Conservation (phyloP, 2,888 invertebrate genomes). For the Cosmorhoe ocellata region DNA sequence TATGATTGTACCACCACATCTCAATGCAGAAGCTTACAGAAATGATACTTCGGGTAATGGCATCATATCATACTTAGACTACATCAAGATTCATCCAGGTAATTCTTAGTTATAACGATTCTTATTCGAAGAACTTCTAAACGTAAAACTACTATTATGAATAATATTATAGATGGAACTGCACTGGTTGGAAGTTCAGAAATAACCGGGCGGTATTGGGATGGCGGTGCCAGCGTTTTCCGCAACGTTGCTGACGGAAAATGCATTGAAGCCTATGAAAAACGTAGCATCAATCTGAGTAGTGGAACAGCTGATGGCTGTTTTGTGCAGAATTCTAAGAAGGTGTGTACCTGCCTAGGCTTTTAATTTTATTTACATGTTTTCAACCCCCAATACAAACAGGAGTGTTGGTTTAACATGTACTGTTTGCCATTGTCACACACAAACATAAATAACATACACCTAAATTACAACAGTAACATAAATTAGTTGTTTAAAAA, state of each 20-base stretch:
- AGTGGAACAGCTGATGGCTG: constrained; percentile 73
- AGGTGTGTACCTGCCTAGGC: constrained; percentile 56
- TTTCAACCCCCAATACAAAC: too few species aligned
- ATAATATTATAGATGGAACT: constrained; percentile 72
- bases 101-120: constrained; percentile 13
- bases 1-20: constrained; percentile 67
- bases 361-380: too few species aligned
- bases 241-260: constrained; percentile 49
- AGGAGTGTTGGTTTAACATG: too few species aligned
- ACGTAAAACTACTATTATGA: too few species aligned
- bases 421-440: too few species aligned
- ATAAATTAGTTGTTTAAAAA: too few species aligned
- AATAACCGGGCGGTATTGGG: constrained; percentile 75
- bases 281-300: constrained; percentile 53
- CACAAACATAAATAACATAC: too few species aligned
- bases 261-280: constrained; percentile 42
- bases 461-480: too few species aligned
- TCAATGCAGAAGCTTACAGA: constrained; percentile 75
- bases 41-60: constrained; percentile 63
- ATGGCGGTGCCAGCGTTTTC: constrained; percentile 64
- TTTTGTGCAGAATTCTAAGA: constrained; percentile 61
- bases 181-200: constrained; percentile 72
- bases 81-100: constrained; percentile 64
- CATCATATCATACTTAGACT: constrained; percentile 64
- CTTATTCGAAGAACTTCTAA: background rate